Evolutionary conservation across 2,888 invertebrate genomes (phyloP), one percentile per base, ranked within the genome.

Genomic region (Mechanitis messenoides): DNA sequence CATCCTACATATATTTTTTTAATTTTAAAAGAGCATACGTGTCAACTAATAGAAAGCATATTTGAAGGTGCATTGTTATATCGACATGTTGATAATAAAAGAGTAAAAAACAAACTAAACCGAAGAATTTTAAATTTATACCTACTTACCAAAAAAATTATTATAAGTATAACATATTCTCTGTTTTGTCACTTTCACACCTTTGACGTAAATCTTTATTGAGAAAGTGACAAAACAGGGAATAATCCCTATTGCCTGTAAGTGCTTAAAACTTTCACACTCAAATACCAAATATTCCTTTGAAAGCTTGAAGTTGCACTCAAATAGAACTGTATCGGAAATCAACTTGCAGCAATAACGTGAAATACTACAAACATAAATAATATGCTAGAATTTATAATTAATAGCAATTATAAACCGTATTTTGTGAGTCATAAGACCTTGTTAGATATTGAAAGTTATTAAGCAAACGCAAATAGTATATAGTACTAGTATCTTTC

Each of bases 251-350:
- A 20, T 20, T 20, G 20, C 20, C 20, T 20, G 20, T 74, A 75
- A 69, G 71, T 72, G 71, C 70, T 71, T 59, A 60, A 68, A 76
- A 77, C 71, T 79, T 76, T 67, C 64, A 66, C 72, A 68, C 73
- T 74, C 68, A 71, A 71, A 56, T 59, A 61, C 47, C 54, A 56
- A 47, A 59, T 63, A 63, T 59, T 54, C 62, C 55, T 56, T 59
- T n/a, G 35, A 54, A 63, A 68, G 64, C 62, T 65, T 59, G 56
- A 68, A 72, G 67, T 68, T 69, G 68, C 60, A 60, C 65, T 68
- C 58, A 64, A 66, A 67, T 61, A 62, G 63, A 67, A 67, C 66
- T 68, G 45, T 56, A 53, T 56, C 61, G 56, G 45, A 38, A 61
- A 61, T 57, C 45, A 45, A 57, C 56, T 57, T 61, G 57, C 35